Percentiles rank a stretch among this genome's conserved stretches.
phyloP scores from a whole-genome alignment of 2,797 vertebrate species.

The Oreochromis mossambicus region DNA sequence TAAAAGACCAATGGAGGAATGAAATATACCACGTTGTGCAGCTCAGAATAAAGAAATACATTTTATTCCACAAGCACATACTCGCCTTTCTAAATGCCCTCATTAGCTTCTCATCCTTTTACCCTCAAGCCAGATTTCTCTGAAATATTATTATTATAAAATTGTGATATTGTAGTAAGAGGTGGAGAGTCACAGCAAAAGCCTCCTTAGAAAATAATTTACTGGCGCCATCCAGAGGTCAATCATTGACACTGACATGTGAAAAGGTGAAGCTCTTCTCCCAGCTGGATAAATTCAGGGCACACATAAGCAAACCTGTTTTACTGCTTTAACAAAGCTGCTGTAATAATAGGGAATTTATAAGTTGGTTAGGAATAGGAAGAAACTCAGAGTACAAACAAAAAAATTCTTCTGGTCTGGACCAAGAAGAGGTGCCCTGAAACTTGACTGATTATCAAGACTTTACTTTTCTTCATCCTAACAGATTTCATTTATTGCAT shows the following conservation, averaged over 20 bases:
- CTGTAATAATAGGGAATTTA: background rate
- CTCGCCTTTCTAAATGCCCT: background rate
- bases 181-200: background rate
- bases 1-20: background rate
- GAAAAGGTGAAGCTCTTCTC: background rate
- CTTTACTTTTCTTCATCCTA: constrained; percentile 1
- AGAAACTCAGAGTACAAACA: background rate
- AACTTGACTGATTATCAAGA: background rate
- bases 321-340: background rate
- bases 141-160: background rate
- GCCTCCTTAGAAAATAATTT: background rate
- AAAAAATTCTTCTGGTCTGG: background rate
- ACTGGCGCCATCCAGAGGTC: constrained; percentile 39
- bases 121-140: background rate
- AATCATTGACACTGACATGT: background rate
- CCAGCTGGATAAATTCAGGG: background rate
- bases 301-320: background rate
- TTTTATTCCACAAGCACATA: background rate
- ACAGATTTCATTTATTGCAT: background rate
- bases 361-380: background rate
- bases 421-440: background rate
- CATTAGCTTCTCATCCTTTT: background rate
- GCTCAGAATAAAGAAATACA: accelerated
- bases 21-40: accelerated
- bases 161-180: background rate